phyloP scores from a whole-genome alignment of 2,888 invertebrate genomes.

The Orthonychiurus folsomi region DNA sequence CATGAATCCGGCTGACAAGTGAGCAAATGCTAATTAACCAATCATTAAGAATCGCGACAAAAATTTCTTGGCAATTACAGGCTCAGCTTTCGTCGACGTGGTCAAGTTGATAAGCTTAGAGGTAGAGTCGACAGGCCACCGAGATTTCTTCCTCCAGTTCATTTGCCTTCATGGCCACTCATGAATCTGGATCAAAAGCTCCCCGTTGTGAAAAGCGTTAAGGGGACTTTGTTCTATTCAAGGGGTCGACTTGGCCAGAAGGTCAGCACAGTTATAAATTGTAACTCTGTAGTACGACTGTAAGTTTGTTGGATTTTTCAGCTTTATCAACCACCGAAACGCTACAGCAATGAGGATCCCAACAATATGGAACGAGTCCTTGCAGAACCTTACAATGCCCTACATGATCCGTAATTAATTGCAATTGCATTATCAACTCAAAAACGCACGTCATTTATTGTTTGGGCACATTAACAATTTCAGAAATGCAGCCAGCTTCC shows the following conservation, averaged over 20 bases:
- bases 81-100: neutral
- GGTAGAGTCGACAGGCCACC: slow-evolving; percentile 18
- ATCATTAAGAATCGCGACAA: slow-evolving; percentile 4
- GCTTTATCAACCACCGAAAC: slow-evolving; percentile 2
- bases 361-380: slow-evolving; percentile 19
- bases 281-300: neutral
- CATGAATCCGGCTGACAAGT: too few species aligned
- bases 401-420: slow-evolving; percentile 29
- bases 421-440: too few species aligned
- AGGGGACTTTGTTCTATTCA: slow-evolving; percentile 10
- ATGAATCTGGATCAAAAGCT: slow-evolving; percentile 27
- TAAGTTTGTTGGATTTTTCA: slow-evolving; percentile 10
- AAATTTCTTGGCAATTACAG: neutral
- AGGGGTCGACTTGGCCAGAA: neutral
- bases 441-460: too few species aligned
- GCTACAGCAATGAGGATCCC: slow-evolving; percentile 17
- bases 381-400: slow-evolving; percentile 23
- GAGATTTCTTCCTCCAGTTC: slow-evolving; percentile 25
- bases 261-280: slow-evolving; percentile 5
- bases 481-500: too few species aligned
- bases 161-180: slow-evolving; percentile 29
- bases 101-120: neutral
- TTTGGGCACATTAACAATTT: too few species aligned
- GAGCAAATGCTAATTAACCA: neutral
- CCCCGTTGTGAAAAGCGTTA: slow-evolving; percentile 20